Conservation (phyloP, 2,888 invertebrate genomes). For the Sesia bembeciformis region DNA sequence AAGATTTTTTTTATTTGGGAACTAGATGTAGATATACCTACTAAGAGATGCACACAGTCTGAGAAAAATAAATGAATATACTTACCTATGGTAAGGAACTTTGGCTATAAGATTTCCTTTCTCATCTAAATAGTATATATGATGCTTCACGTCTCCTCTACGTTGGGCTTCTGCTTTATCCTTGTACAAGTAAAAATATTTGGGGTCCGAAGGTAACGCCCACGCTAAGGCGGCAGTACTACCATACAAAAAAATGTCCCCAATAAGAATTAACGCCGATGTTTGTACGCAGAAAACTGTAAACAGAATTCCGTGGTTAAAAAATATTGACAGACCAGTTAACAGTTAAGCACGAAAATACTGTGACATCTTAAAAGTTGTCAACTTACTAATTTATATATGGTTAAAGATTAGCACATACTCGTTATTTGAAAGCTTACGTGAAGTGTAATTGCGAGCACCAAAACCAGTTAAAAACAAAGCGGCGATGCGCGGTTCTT, state of each 20-base stretch:
- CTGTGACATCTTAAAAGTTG: background rate
- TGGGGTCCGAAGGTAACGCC: slow-evolving; percentile 78
- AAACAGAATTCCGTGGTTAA: slow-evolving; percentile 14
- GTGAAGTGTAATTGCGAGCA: too few species aligned
- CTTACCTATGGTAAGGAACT: slow-evolving; percentile 46
- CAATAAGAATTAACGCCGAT: slow-evolving; percentile 69
- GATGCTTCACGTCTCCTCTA: slow-evolving; percentile 34
- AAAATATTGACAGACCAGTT: background rate
- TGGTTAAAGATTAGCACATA: background rate
- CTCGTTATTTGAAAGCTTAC: background rate
- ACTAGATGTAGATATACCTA: too few species aligned
- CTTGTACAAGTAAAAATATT: slow-evolving; percentile 38
- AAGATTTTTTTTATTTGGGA: too few species aligned
- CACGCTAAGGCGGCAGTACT: slow-evolving; percentile 84
- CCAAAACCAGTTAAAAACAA: too few species aligned
- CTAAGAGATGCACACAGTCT: too few species aligned
- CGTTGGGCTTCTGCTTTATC: slow-evolving; percentile 32
- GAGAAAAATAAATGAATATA: background rate
- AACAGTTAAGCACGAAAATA: background rate
- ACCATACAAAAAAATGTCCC: slow-evolving; percentile 78
- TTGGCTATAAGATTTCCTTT: slow-evolving; percentile 39
- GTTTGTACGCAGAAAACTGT: slow-evolving; percentile 79
- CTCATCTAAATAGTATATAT: slow-evolving; percentile 43
- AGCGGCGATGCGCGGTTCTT: too few species aligned
- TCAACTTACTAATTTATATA: background rate